Conservation (phyloP, 2,113 vertebrate genomes). For the Lampris incognitus region DNA sequence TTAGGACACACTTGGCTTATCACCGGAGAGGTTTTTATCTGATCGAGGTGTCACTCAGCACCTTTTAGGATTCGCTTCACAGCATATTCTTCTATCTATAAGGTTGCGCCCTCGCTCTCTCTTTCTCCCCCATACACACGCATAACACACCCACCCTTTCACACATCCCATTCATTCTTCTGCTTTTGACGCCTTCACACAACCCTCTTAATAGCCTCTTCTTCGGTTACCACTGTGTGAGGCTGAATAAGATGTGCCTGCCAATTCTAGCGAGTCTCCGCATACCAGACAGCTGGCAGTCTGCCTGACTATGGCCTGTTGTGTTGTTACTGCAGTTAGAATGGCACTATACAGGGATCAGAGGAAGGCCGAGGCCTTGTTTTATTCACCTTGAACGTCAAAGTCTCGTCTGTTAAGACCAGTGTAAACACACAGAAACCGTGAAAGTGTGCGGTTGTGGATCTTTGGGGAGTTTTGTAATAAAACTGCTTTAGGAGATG, state of each 20-base stretch:
- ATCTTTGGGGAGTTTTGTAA: not conserved
- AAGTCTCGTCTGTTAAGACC: conserved; percentile 22
- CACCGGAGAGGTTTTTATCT: not conserved
- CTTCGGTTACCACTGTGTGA: conserved; percentile 44
- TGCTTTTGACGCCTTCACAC: conserved; percentile 16
- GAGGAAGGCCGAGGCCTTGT: conserved; percentile 25
- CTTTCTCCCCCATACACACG: conserved; percentile 15
- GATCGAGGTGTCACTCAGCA: not conserved
- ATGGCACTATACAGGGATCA: conserved; percentile 24
- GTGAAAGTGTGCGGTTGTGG: conserved; percentile 1
- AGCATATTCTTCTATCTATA: conserved; percentile 17
- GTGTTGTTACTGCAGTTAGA: conserved; percentile 22
- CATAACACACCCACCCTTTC: not conserved
- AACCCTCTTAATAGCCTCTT: conserved; percentile 46
- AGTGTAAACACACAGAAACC: conserved; percentile 37
- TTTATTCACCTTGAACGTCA: conserved; percentile 24
- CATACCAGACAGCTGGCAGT: conserved; percentile 72
- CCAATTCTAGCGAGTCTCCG: conserved; percentile 53
- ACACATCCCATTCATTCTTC: conserved; percentile 4
- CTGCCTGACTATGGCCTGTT: conserved; percentile 40
- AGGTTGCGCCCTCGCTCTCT: not conserved
- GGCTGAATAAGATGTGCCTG: conserved; percentile 43
- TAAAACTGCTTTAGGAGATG: not conserved
- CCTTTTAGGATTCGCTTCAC: conserved; percentile 8
- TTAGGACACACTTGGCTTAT: conserved; percentile 2